Base-by-base conservation (phyloP, 2,888 invertebrate genomes). In the Drosophila neonasuta region DNA sequence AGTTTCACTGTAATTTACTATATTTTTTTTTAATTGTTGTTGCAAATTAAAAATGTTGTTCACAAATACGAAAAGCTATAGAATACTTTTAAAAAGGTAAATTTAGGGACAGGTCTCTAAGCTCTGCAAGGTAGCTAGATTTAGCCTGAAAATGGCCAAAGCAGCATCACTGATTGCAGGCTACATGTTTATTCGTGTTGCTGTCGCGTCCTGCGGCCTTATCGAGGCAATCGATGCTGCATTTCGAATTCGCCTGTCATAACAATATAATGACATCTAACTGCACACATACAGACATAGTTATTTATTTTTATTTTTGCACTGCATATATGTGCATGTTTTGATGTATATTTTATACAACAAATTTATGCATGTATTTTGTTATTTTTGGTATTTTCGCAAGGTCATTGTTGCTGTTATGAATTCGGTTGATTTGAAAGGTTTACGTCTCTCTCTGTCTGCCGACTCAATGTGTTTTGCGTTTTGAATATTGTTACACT, bases 191-290 rank as follows among this genome's bases (percentile, higher is more conserved):
- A 59, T 52, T 56, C 13, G 56, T 57, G 58, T 56, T 66, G 56
- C 9, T 45, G 42, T 30, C 50, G 17, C 57, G 49, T 49, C 69
- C 61, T 65, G 56, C 17, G 66, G 62, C 62, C 58, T 8, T 32
- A 9, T 32, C 32, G 36, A 48, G 30, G 66, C 71, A 80, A 86
- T 87, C 87, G 84, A 86, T 87, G 83, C 62, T 46, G 71, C 70
- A 73, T 60, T 73, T 68, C 20, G 58, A 68, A 74, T 81, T 73
- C 72, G 68, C 61, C 74, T 86, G 86, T 87, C 83, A 84, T 78
- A 87, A 86, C 81, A 86, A 71, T 71, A 84, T 86, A 86, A 84
- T 84, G 81, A 80, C 84, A 80, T 55, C 62, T 51, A 73, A 60
- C 74, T 41, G 20, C 17, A 67, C 24, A 11, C 29, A 9, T 20